Conservation (phyloP, 2,797 vertebrate species). For the Peromyscus eremicus region DNA sequence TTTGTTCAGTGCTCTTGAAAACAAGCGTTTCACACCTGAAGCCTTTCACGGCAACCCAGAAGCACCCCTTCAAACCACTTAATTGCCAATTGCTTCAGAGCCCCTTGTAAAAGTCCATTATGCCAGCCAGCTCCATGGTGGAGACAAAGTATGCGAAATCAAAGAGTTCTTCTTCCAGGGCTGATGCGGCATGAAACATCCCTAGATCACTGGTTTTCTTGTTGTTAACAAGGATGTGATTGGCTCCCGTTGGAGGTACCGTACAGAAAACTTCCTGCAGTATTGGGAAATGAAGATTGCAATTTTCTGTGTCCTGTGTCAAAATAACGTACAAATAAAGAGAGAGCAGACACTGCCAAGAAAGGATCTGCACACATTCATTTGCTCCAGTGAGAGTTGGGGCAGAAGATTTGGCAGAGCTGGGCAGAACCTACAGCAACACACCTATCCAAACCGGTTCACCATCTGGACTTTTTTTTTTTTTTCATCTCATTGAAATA, state of each 20-base stretch:
- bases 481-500: constrained; percentile 29
- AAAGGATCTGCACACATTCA: constrained; percentile 48
- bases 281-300: constrained; percentile 78
- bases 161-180: constrained; percentile 96
- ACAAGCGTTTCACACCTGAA: constrained; percentile 99
- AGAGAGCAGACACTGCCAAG: neutral
- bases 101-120: constrained; percentile 97
- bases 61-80: constrained; percentile 99
- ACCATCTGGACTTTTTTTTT: neutral
- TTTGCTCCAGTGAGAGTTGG: neutral
- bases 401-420: accelerated
- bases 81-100: constrained; percentile 99
- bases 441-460: neutral
- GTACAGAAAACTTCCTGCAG: constrained; percentile 77
- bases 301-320: constrained; percentile 79
- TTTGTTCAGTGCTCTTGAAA: constrained; percentile 98
- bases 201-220: constrained; percentile 93
- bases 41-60: constrained; percentile 96
- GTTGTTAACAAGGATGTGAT: constrained; percentile 90
- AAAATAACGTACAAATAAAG: constrained; percentile 5
- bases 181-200: constrained; percentile 91
- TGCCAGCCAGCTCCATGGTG: constrained; percentile 92
- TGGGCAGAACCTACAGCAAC: neutral
- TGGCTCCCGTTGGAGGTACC: constrained; percentile 82
- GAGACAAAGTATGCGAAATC: constrained; percentile 96